These are phyloP conservation scores for Tauraco hartlaubi DNA, from an alignment of 2,797 vertebrate genomes.

Conservation along the genomic window DNA sequence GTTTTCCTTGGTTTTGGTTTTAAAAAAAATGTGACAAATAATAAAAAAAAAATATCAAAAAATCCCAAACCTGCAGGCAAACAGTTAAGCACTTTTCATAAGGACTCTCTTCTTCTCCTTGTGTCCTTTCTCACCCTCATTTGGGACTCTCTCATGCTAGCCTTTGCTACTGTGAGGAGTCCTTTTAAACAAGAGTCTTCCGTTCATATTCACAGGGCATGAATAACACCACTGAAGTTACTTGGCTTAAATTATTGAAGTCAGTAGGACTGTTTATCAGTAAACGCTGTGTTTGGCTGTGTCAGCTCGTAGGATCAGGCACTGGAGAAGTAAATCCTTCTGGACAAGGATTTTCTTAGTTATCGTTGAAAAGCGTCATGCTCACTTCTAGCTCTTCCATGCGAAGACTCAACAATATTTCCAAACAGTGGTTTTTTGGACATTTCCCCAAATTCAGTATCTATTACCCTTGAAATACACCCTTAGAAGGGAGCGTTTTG, in stretches of 20 bases:
- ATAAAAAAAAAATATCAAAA: no score
- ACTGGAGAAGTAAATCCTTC: background rate
- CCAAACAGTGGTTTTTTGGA: background rate
- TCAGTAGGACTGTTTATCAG: conserved; percentile 51
- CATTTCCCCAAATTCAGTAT: background rate
- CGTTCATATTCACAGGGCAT: conserved; percentile 59
- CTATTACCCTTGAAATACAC: background rate
- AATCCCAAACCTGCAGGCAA: background rate
- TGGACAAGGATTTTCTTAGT: conserved; percentile 37
- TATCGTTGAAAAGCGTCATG: background rate
- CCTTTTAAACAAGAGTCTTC: conserved; percentile 57
- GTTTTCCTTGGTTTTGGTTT: background rate
- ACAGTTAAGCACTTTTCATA: background rate
- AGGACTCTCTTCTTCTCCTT: conserved; percentile 13
- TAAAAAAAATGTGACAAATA: background rate
- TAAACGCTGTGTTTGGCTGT: conserved; percentile 56
- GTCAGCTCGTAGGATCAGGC: background rate
- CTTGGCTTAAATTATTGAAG: conserved; percentile 57
- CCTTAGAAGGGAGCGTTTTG: conserved; percentile 14
- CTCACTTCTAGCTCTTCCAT: background rate
- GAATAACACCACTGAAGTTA: conserved; percentile 67
- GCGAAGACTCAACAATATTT: background rate
- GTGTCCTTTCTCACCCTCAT: conserved; percentile 2
- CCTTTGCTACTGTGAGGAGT: conserved; percentile 16
- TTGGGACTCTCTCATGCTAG: conserved; percentile 29